Conservation (phyloP, 1,140 invertebrate species). For the Drosophila melanogaster region DNA sequence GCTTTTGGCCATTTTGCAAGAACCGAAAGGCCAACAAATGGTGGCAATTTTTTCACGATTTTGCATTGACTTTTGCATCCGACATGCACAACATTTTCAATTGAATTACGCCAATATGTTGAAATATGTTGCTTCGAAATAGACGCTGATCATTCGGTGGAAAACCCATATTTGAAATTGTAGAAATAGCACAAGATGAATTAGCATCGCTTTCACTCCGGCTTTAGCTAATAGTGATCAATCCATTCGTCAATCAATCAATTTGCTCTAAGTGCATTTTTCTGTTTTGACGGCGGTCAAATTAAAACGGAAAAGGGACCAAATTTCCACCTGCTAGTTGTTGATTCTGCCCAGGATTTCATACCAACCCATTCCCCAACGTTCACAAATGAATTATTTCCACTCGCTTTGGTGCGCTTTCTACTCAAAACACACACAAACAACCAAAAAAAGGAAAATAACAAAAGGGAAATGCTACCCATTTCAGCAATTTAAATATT, state of each 20-base stretch:
- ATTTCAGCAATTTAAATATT: conserved; percentile 60
- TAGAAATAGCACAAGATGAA: conserved; percentile 19
- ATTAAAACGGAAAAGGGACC: conserved; percentile 12
- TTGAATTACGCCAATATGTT: conserved; percentile 52
- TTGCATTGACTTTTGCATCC: conserved; percentile 48
- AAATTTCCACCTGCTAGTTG: conserved; percentile 20
- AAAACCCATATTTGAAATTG: neutral
- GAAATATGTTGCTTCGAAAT: conserved; percentile 1
- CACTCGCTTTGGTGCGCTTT: conserved; percentile 2
- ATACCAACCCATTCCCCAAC: neutral
- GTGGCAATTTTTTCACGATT: conserved; percentile 51
- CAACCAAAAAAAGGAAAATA: neutral
- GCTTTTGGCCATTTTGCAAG: conserved; percentile 18
- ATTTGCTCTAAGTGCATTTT: conserved; percentile 69
- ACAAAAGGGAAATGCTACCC: neutral
- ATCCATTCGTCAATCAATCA: conserved; percentile 47
- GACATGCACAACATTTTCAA: conserved; percentile 35
- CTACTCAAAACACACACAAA: conserved; percentile 2
- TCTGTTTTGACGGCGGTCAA: conserved; percentile 53
- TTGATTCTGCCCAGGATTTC: neutral
- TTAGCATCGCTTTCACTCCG: conserved; percentile 26
- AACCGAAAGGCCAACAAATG: conserved; percentile 13
- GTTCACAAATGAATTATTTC: conserved; percentile 21
- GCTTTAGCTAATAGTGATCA: conserved; percentile 39
- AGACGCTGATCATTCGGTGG: neutral